These are phyloP conservation scores for Mythimna lalbum DNA, from an alignment of 2,888 invertebrate genomes.

Conservation along the genomic window DNA sequence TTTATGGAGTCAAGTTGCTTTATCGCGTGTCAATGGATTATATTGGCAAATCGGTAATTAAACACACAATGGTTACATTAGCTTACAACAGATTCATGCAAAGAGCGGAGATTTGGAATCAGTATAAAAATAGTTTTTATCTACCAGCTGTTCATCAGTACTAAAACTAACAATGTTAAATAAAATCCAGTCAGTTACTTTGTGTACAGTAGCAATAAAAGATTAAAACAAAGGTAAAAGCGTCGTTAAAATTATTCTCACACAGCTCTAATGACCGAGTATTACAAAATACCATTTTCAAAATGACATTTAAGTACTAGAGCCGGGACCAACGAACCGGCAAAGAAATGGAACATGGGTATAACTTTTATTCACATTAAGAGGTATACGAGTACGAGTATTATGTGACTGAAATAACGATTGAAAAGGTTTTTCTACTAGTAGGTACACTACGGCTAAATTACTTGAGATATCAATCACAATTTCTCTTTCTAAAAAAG, in stretches of 20 bases:
- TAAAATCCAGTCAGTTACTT: constrained; percentile 16
- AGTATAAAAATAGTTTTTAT: not conserved
- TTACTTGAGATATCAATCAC: constrained; percentile 57
- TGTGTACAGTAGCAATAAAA: constrained; percentile 26
- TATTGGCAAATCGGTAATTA: not conserved
- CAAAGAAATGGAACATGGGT: constrained; percentile 27
- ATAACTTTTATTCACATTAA: constrained; percentile 35
- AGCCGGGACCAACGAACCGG: constrained; percentile 21
- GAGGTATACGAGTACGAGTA: constrained; percentile 29
- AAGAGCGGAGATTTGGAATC: not conserved
- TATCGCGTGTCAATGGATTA: not conserved
- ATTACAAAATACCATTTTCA: constrained; percentile 45
- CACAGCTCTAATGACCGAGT: constrained; percentile 27
- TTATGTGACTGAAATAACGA: constrained; percentile 42
- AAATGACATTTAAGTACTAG: constrained; percentile 50
- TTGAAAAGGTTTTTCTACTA: constrained; percentile 49
- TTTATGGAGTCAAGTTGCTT: not conserved
- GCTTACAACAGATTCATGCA: not conserved
- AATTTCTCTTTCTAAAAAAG: constrained; percentile 46
- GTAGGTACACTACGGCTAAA: constrained; percentile 38
- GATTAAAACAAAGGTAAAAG: constrained; percentile 45
- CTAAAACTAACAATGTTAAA: constrained; percentile 26
- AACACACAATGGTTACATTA: not conserved
- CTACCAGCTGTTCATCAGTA: not conserved
- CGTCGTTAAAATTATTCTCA: constrained; percentile 44